These are phyloP conservation scores for Chionis minor DNA, from an alignment of 2,113 vertebrate genomes.

Conservation along the genomic window DNA sequence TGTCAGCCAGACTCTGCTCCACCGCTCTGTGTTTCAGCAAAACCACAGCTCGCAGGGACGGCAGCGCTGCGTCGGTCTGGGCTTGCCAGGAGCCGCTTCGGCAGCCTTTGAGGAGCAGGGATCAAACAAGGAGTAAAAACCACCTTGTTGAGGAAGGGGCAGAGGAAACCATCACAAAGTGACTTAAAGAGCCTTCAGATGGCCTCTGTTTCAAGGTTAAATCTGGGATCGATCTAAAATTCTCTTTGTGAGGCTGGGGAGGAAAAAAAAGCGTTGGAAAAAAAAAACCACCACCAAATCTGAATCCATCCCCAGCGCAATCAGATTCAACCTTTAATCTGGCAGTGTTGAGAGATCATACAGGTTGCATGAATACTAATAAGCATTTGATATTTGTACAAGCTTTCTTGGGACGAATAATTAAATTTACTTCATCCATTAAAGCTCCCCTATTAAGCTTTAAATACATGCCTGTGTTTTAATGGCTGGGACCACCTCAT, in stretches of 20 bases:
- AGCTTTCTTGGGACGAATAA: conserved; percentile 36
- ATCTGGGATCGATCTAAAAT: not conserved
- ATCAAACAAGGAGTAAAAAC: not conserved
- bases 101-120: not conserved
- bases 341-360: not conserved
- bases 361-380: conserved; percentile 9
- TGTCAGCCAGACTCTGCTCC: not conserved
- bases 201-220: not conserved
- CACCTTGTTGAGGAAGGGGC: not conserved
- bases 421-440: conserved; percentile 44
- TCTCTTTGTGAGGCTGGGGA: not conserved
- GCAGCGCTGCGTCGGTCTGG: not conserved
- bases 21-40: not conserved
- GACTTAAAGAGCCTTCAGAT: not conserved
- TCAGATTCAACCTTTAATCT: not conserved
- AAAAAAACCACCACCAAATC: not conserved
- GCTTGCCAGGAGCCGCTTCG: not conserved
- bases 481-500: not conserved
- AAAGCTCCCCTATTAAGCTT: conserved; percentile 4
- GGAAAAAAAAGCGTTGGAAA: not conserved
- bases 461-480: not conserved
- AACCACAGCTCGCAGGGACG: not conserved
- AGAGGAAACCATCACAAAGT: not conserved
- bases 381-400: conserved; percentile 33
- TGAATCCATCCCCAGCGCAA: not conserved